These are phyloP conservation scores for Diachasmimorpha longicaudata DNA, from an alignment of 1,140 invertebrate genomes.

Conservation along the genomic window DNA sequence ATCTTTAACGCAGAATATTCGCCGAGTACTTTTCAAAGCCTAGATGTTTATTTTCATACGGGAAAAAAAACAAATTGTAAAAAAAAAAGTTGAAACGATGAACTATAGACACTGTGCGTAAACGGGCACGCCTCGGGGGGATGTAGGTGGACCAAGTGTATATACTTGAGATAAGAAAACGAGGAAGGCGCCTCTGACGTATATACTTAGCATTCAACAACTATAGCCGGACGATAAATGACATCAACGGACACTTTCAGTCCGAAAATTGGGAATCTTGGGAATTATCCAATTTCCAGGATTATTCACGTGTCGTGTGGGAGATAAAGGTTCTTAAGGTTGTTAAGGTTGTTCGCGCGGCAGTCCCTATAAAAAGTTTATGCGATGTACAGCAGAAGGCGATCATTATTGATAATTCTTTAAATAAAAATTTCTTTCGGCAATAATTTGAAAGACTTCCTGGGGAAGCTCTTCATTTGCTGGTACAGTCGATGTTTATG, in stretches of 20 bases:
- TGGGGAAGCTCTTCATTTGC: too few species aligned
- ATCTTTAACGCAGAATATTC: not conserved
- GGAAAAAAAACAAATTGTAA: not conserved
- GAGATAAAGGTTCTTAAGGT: not conserved
- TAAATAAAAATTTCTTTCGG: too few species aligned
- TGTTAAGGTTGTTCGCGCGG: too few species aligned
- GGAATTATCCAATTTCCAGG: not conserved
- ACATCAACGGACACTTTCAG: not conserved
- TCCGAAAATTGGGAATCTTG: not conserved
- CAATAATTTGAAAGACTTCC: too few species aligned
- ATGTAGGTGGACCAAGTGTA: conserved; percentile 17
- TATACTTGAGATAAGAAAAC: conserved; percentile 15
- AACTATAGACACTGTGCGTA: conserved; percentile 10
- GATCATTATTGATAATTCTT: too few species aligned
- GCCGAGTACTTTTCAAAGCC: not conserved
- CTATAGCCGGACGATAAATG: conserved; percentile 3
- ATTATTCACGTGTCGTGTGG: not conserved
- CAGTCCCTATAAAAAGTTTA: too few species aligned
- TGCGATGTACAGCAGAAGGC: too few species aligned
- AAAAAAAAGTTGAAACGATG: conserved; percentile 16
- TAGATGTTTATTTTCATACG: not conserved
- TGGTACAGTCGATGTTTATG: not conserved
- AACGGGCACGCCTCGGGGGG: conserved; percentile 1
- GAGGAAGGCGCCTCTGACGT: conserved; percentile 13
- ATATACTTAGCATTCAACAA: conserved; percentile 12